Conservation (phyloP, 2,888 invertebrate genomes). For the Drosophila incognita region DNA sequence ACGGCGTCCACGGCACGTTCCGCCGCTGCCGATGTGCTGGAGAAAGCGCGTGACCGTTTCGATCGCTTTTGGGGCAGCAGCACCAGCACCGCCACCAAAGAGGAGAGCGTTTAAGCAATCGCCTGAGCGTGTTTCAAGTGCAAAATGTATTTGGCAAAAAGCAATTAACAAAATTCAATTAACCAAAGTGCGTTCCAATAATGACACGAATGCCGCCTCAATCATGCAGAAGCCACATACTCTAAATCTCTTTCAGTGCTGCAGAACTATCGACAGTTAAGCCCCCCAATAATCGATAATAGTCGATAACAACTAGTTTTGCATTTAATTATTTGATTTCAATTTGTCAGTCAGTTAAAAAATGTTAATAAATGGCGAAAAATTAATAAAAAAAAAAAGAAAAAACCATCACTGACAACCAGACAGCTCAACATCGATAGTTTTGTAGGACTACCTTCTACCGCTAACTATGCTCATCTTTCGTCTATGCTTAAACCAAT, state of each 20-base stretch:
- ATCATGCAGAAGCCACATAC: slow-evolving; percentile 41
- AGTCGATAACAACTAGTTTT: not conserved
- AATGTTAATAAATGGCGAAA: not conserved
- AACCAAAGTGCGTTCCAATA: slow-evolving; percentile 36
- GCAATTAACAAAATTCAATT: slow-evolving; percentile 37
- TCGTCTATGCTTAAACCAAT: slow-evolving; percentile 35
- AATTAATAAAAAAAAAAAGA: not conserved
- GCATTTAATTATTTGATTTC: slow-evolving; percentile 4
- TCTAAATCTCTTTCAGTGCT: slow-evolving; percentile 13
- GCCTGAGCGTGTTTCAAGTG: slow-evolving; percentile 41
- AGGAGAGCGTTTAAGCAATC: slow-evolving; percentile 86
- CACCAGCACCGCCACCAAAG: slow-evolving; percentile 86
- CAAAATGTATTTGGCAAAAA: slow-evolving; percentile 57
- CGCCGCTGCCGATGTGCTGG: slow-evolving; percentile 90
- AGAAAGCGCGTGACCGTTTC: slow-evolving; percentile 92
- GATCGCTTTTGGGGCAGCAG: slow-evolving; percentile 93
- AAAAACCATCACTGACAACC: not conserved
- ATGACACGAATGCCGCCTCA: slow-evolving; percentile 36
- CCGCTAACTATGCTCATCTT: slow-evolving; percentile 25
- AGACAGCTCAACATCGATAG: not conserved
- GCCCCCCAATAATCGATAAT: not conserved
- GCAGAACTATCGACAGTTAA: slow-evolving; percentile 23
- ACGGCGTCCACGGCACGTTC: slow-evolving; percentile 80
- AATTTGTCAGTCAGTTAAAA: not conserved
- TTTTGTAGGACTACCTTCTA: slow-evolving; percentile 15